phyloP scores from a whole-genome alignment of 2,797 vertebrate species.

The Hozukius guyotensis region DNA sequence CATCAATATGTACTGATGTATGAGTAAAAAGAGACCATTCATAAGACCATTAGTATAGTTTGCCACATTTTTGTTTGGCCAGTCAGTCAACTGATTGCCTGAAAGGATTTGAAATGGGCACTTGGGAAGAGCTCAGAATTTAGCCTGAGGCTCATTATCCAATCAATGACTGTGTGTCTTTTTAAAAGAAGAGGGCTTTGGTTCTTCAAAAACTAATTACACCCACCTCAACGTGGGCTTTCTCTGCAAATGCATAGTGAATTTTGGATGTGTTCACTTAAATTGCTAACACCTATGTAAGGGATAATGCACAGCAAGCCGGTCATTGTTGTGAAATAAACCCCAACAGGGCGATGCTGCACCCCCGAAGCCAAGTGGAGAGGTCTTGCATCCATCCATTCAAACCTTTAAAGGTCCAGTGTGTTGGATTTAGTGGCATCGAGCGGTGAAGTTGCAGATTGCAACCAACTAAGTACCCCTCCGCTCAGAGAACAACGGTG shows the following conservation, averaged over 20 bases:
- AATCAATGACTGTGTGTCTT: slow-evolving; percentile 34
- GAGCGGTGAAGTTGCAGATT: too few species aligned
- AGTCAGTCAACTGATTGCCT: slow-evolving; percentile 3
- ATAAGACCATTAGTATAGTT: not conserved
- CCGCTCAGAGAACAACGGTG: too few species aligned
- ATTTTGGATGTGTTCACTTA: slow-evolving; percentile 26
- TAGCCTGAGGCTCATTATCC: slow-evolving; percentile 26
- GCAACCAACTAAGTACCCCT: too few species aligned
- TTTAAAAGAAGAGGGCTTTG: slow-evolving; percentile 1
- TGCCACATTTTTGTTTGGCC: slow-evolving; percentile 24
- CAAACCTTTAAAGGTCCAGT: too few species aligned
- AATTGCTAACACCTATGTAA: slow-evolving; percentile 16
- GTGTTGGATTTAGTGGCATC: too few species aligned
- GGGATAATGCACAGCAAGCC: too few species aligned
- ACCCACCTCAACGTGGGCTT: slow-evolving; percentile 19
- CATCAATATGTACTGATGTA: not conserved
- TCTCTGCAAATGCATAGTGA: slow-evolving; percentile 18
- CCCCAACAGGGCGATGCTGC: too few species aligned
- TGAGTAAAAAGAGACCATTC: not conserved
- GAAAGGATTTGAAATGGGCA: slow-evolving; percentile 24
- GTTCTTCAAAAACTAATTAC: slow-evolving; percentile 35
- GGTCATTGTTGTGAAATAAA: too few species aligned
- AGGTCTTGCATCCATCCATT: too few species aligned
- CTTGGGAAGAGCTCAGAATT: slow-evolving; percentile 16
- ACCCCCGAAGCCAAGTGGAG: too few species aligned